Conservation (phyloP, 2,888 invertebrate genomes). For the Phymatocera aterrima region DNA sequence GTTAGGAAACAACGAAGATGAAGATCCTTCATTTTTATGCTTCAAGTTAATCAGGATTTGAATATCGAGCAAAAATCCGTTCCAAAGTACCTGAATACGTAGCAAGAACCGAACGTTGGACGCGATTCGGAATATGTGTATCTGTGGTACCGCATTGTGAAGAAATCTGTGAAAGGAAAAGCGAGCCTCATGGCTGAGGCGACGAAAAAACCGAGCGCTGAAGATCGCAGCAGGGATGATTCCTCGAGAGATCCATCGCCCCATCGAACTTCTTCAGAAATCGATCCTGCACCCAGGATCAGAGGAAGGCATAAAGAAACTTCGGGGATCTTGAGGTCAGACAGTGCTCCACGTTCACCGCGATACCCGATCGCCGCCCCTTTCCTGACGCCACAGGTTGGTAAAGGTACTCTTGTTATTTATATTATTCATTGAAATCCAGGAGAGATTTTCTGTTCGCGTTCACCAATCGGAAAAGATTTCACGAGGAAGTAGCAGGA, state of each 20-base stretch:
- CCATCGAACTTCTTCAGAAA: not conserved
- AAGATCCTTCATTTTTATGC: too few relatives aligned
- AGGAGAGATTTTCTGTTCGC: too few relatives aligned
- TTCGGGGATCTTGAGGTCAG: constrained; percentile 37
- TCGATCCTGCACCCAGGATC: not conserved
- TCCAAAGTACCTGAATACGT: too few relatives aligned
- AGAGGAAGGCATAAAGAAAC: constrained; percentile 18
- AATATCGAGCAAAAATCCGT: too few relatives aligned
- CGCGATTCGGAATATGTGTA: not conserved
- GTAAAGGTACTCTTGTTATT: not conserved
- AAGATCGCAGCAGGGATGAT: constrained; percentile 20
- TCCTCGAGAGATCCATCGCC: constrained; percentile 17
- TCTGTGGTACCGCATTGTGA: too few relatives aligned
- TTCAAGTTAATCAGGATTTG: too few relatives aligned
- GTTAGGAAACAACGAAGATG: not conserved
- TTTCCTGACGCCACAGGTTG: constrained; percentile 41
- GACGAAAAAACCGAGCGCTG: not conserved
- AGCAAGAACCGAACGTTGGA: too few relatives aligned
- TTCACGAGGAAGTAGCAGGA: too few relatives aligned
- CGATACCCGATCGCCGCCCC: constrained; percentile 29
- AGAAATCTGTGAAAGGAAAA: not conserved
- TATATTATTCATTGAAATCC: too few relatives aligned
- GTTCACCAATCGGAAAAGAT: too few relatives aligned
- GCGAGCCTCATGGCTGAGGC: not conserved
- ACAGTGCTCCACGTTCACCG: constrained; percentile 41